Evolutionary conservation across 1,140 invertebrate genomes (phyloP).

Genomic region (Acromyrmex heyeri): DNA sequence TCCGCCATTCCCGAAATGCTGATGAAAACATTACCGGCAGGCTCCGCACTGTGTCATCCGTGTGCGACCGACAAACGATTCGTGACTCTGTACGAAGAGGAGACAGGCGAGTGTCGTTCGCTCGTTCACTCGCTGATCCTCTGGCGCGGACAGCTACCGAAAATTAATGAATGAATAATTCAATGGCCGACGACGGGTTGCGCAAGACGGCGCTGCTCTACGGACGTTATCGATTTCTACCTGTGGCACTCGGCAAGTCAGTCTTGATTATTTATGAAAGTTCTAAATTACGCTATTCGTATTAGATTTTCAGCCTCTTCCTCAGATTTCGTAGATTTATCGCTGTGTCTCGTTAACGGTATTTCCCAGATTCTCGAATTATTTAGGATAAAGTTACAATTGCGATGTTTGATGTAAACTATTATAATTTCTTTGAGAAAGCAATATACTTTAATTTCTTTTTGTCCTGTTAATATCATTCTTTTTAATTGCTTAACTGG

Average conservation of each 20-base stretch:
- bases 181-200: slow-evolving; percentile 50
- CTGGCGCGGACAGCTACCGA: slow-evolving; percentile 34
- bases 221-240: slow-evolving; percentile 54
- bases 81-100: not conserved
- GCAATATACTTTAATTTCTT: not conserved
- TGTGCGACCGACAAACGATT: not conserved
- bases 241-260: slow-evolving; percentile 36
- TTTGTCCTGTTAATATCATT: not conserved
- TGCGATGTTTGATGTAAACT: not conserved
- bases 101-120: not conserved
- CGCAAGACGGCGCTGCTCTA: slow-evolving; percentile 34
- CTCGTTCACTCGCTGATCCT: not conserved
- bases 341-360: slow-evolving; percentile 19
- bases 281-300: slow-evolving; percentile 30
- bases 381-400: not conserved
- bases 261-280: slow-evolving; percentile 48
- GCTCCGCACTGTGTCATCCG: slow-evolving; percentile 34
- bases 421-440: not conserved
- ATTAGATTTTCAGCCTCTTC: slow-evolving; percentile 7
- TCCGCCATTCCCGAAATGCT: slow-evolving; percentile 60
- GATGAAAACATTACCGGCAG: slow-evolving; percentile 76
- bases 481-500: not conserved
- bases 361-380: not conserved
- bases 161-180: slow-evolving; percentile 66
- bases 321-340: slow-evolving; percentile 38